Conservation (phyloP, 2,888 invertebrate species). For the Epinotia nisella region DNA sequence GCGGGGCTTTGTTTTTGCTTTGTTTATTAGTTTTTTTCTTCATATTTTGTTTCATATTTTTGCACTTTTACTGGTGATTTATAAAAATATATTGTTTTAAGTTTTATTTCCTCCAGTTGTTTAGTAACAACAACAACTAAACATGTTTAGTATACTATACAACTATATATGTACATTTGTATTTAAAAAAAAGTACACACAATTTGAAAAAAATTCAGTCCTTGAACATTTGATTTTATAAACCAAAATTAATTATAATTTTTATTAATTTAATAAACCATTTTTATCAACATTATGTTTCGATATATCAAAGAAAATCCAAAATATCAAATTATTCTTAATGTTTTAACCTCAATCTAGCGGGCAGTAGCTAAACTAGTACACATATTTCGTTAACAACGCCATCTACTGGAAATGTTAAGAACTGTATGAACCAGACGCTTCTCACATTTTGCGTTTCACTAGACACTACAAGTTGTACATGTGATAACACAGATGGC, state of each 20-base stretch:
- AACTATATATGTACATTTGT: no score
- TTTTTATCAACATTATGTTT: no score
- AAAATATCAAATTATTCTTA: not conserved
- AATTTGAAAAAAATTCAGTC: no score
- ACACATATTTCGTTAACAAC: not conserved
- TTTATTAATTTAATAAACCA: not conserved
- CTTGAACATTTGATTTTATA: not conserved
- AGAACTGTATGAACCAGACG: not conserved
- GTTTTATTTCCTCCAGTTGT: no score
- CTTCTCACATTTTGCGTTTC: not conserved
- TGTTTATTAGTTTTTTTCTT: slow-evolving; percentile 23
- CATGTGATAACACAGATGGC: not conserved
- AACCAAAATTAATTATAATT: no score
- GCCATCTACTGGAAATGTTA: slow-evolving; percentile 9
- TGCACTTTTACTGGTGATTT: not conserved
- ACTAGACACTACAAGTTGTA: not conserved
- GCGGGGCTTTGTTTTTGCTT: slow-evolving; percentile 59
- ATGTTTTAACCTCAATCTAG: slow-evolving; percentile 12
- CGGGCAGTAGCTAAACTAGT: slow-evolving; percentile 23
- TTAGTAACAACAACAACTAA: no score
- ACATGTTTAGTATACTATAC: no score
- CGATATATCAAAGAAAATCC: no score
- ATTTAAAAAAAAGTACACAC: no score
- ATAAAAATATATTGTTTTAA: no score
- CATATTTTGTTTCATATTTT: not conserved